Conservation (phyloP, 2,888 invertebrate genomes). For the Zonitis immaculata region DNA sequence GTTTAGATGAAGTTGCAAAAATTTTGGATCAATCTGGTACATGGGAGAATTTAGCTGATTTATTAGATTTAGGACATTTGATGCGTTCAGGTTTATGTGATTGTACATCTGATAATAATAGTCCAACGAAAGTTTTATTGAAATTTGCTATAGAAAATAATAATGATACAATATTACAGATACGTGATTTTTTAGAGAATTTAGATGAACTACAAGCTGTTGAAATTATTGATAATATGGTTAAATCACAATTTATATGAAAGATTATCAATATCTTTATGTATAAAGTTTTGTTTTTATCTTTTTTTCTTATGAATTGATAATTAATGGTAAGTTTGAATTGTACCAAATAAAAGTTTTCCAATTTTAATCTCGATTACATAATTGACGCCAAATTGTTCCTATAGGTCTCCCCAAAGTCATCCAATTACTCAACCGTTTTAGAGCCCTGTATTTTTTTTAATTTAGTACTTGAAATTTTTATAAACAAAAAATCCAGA, state of each 20-base stretch:
- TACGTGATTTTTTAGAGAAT: constrained; percentile 43
- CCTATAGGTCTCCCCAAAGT: no score
- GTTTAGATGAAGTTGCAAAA: constrained; percentile 49
- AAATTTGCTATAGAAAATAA: constrained; percentile 52
- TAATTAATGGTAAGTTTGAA: no score
- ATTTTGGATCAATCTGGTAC: constrained; percentile 55
- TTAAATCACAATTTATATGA: constrained; percentile 14
- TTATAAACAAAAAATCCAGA: no score
- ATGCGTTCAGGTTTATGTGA: constrained; percentile 52
- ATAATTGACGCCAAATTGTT: no score
- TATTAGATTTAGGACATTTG: constrained; percentile 50
- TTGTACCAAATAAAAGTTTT: no score
- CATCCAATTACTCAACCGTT: no score
- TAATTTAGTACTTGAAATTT: no score
- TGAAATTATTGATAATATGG: constrained; percentile 40
- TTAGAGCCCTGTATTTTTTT: no score
- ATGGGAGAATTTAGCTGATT: constrained; percentile 57
- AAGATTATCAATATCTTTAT: no score
- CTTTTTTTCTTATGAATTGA: no score
- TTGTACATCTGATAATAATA: constrained; percentile 46
- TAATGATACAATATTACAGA: constrained; percentile 33
- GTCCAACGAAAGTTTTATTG: constrained; percentile 56
- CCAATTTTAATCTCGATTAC: no score
- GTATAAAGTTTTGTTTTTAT: no score
- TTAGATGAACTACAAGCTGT: constrained; percentile 46